A percentile compares a stretch with the other conserved stretches of the same genome.
phyloP scores from a whole-genome alignment of 2,113 vertebrate species.

The Puffinus mauretanicus region DNA sequence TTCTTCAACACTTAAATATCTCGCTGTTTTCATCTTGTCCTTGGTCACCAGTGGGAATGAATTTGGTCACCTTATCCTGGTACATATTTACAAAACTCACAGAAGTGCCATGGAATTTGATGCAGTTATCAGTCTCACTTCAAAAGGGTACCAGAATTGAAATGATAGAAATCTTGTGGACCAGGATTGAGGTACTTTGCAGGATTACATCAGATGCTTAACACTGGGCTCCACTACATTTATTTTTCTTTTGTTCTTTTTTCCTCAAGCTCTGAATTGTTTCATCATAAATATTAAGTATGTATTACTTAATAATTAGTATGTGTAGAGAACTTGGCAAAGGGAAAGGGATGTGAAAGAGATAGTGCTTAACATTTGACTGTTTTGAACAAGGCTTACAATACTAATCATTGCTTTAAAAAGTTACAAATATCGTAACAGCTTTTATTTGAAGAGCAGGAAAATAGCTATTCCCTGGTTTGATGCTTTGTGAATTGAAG shows the following conservation, averaged over 20 bases:
- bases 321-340: neutral
- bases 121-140: slow-evolving; percentile 1
- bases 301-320: no score
- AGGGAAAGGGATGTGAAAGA: neutral
- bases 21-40: neutral
- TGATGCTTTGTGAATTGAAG: neutral
- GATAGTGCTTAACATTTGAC: neutral
- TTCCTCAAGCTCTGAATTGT: neutral
- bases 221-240: neutral
- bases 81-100: neutral
- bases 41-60: neutral
- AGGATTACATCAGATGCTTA: neutral
- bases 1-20: neutral
- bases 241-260: neutral
- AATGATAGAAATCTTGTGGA: neutral
- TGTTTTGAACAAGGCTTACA: neutral
- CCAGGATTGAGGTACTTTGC: neutral
- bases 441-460: neutral
- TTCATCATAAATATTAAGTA: neutral
- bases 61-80: neutral
- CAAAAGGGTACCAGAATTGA: neutral
- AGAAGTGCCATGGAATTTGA: neutral
- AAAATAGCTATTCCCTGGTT: neutral
- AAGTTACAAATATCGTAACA: neutral
- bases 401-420: neutral